A percentile compares a stretch with the other conserved stretches of the same genome.
Evolutionary conservation across 2,888 invertebrate genomes (phyloP).

Genomic region (Drosophila mayaguana): DNA sequence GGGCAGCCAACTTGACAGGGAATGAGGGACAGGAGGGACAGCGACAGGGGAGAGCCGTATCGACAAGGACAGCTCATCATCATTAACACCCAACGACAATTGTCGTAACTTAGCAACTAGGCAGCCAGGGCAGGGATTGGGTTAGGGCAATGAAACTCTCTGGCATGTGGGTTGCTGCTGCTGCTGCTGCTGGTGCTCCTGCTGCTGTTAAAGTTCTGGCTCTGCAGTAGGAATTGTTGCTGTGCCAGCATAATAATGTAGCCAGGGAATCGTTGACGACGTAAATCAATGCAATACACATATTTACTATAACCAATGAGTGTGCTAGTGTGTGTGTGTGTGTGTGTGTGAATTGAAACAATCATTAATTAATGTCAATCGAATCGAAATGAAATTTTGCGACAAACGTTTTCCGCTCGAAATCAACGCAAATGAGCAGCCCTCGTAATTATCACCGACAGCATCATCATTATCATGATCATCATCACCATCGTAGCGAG

Average conservation of each 20-base stretch:
- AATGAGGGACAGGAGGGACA: not conserved
- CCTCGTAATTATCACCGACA: slow-evolving; percentile 25
- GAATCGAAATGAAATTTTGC: slow-evolving; percentile 76
- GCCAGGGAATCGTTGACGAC: slow-evolving; percentile 63
- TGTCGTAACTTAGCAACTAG: slow-evolving; percentile 48
- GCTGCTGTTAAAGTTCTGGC: slow-evolving; percentile 34
- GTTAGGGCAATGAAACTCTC: slow-evolving; percentile 15
- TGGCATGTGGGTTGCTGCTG: slow-evolving; percentile 43
- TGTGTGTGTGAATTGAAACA: slow-evolving; percentile 67
- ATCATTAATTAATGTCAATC: slow-evolving; percentile 81
- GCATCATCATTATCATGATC: slow-evolving; percentile 1
- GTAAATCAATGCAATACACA: slow-evolving; percentile 70
- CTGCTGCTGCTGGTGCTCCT: slow-evolving; percentile 12
- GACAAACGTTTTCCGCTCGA: slow-evolving; percentile 76
- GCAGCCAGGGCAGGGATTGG: slow-evolving; percentile 31
- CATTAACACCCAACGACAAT: slow-evolving; percentile 68
- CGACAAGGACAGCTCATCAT: slow-evolving; percentile 55
- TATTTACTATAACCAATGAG: slow-evolving; percentile 26
- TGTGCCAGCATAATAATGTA: slow-evolving; percentile 76
- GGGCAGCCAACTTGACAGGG: not conserved
- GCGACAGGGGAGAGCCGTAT: slow-evolving; percentile 12
- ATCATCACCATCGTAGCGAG: not conserved
- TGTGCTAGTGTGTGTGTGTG: slow-evolving; percentile 30
- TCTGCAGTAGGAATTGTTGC: slow-evolving; percentile 52
- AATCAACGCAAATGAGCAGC: slow-evolving; percentile 75